Evolutionary conservation across 1,140 invertebrate genomes (phyloP), one percentile per base, ranked within the genome.

Genomic region (Drosophila watanabei): DNA sequence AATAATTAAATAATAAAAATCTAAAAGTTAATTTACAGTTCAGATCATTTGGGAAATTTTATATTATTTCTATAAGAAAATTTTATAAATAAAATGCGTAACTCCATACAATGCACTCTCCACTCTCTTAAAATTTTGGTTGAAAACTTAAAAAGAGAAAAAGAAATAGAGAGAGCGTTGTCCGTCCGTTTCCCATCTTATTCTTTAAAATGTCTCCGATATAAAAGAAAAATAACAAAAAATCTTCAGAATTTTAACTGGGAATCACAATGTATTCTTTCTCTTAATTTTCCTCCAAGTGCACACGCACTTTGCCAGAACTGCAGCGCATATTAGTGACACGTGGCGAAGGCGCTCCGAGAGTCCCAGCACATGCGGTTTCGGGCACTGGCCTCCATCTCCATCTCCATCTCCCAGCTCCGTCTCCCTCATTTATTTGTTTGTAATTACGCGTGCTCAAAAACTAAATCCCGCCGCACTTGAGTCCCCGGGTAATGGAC

Each of bases 371-470:
- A 64, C 71, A 70, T 90, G 87, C 82, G 82, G 87, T 86, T 91
- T 68, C 43, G n/a, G 59, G 46, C 24, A 20, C 37, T 45, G 66
- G 61, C 46, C 46, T 56, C 14, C 13, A 14, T 16, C 35, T n/a
- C n/a, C n/a, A n/a, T n/a, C 32, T 52, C 24, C 68, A 4, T 2
- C 24, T 35, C 32, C 24, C 68, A 4, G 1, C 24, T 35, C 32
- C 68, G 1, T 0, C 69, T 82, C 54, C 54, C 2, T 57, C 54
- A 82, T 91, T 89, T 85, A 91, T 91, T 91, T 91, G 84, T 89
- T 92, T 92, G 89, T 92, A 91, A 91, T 91, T 92, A 89, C 84
- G 85, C 76, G 76, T 88, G 84, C 73, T 89, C 79, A 61, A 80
- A 84, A 68, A 87, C 78, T 72, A 91, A 88, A 88, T 88, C 83